Evolutionary conservation across 2,888 invertebrate species (phyloP).

Genomic region (Tricholauxania praeusta): DNA sequence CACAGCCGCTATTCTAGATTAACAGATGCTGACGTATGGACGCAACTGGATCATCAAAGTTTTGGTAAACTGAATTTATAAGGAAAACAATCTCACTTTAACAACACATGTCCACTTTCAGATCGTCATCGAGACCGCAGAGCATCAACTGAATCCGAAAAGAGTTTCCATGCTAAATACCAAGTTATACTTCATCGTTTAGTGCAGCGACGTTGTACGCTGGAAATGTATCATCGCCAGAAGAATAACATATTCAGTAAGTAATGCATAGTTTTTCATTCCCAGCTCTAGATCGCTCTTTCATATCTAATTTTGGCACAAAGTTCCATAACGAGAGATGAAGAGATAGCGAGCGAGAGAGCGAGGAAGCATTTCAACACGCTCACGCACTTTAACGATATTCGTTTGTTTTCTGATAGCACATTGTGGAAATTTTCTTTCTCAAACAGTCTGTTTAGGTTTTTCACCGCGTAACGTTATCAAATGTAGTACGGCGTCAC

Average conservation of each 20-base stretch:
- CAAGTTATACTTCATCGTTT: conserved; percentile 89
- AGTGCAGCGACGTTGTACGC: conserved; percentile 89
- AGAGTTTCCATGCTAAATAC: conserved; percentile 86
- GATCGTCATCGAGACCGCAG: conserved; percentile 68
- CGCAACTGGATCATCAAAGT: conserved; percentile 69
- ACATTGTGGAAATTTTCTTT: conserved; percentile 7
- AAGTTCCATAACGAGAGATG: conserved; percentile 45
- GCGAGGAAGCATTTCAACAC: not conserved
- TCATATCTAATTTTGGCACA: conserved; percentile 58
- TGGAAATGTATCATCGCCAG: conserved; percentile 89
- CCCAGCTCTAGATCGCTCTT: conserved; percentile 31
- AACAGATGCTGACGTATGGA: conserved; percentile 80
- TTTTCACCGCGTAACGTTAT: conserved; percentile 10
- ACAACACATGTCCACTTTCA: conserved; percentile 39
- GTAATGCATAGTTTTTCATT: conserved; percentile 57
- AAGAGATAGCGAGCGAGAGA: not conserved
- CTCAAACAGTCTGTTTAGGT: conserved; percentile 25
- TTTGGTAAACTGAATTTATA: conserved; percentile 54
- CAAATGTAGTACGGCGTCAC: not conserved
- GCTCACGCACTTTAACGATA: conserved; percentile 10
- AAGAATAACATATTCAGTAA: conserved; percentile 87
- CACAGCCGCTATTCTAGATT: conserved; percentile 82
- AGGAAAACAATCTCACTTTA: not conserved
- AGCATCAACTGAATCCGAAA: conserved; percentile 84
- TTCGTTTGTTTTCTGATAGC: not conserved